Evolutionary conservation across 2,113 vertebrate genomes (phyloP), one percentile per base, ranked within the genome.

Genomic region (Madoqua kirkii): DNA sequence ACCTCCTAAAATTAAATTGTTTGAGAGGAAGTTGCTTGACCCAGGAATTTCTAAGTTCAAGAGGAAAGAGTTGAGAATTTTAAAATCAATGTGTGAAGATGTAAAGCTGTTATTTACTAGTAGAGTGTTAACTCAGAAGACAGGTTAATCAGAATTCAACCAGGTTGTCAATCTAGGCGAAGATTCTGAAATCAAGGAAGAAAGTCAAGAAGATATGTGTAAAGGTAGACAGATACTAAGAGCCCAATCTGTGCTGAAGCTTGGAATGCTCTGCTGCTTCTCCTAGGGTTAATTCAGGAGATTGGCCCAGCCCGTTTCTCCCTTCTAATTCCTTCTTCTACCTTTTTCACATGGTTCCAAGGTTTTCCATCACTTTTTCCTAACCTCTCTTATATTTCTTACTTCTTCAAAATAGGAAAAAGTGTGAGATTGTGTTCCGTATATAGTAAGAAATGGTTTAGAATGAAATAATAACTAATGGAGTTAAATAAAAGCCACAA

Each of bases 341-440:
- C 23, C 16, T 25, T 40, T 89, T 36, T 29, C 6, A 19, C 50
- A 33, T 9, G 15, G 12, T 43, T 82, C 29, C 40, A 55, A 21
- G 78, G n/a, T 29, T 85, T 27, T n/a, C 2, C 12, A 31, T 90
- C 17, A 50, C 23, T 60, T 23, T 0, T 7, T 33, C 71, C 33
- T 27, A 94, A 71, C 36, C 78, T 91, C 59, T 27, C 6, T 62
- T 71, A 36, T 36, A 79, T 54, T 43, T 78, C 33, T 95, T 15
- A 92, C 36, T 89, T 54, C 50, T 97, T 95, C 14, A 45, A 52
- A 87, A n/a, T 17, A 27, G 5, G 25, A 60, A 54, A 89, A 36
- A 40, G 1, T 21, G 6, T 78, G n/a, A 78, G 27, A 25, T 21
- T 86, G 5, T 74, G 12, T 45, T 95, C 29, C 29, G 81, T 60